phyloP scores from a whole-genome alignment of 2,113 vertebrate species.

The Chrysemys picta region DNA sequence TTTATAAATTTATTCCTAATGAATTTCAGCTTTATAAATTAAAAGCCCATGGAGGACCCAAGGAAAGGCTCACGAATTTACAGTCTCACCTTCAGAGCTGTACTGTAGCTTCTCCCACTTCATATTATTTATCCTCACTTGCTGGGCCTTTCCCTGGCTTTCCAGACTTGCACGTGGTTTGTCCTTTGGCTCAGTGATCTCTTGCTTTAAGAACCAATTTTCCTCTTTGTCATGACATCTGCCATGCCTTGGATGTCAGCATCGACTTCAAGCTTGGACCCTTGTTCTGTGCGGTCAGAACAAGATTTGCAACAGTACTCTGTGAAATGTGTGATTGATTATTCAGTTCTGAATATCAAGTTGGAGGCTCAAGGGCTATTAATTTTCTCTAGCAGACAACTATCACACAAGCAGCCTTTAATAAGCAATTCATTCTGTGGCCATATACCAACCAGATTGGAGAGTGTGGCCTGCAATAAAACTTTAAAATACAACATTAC shows the following conservation, averaged over 20 bases:
- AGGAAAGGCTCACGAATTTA: background rate
- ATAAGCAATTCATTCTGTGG: conserved; percentile 32
- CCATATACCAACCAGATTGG: conserved; percentile 16
- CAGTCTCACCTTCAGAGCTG: background rate
- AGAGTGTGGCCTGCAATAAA: background rate
- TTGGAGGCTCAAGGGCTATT: background rate
- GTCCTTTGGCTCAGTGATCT: background rate
- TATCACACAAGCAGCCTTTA: conserved; percentile 10
- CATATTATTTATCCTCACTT: background rate
- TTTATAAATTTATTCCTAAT: background rate
- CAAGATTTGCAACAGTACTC: background rate
- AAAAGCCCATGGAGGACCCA: background rate
- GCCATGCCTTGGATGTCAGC: background rate
- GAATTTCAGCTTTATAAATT: background rate
- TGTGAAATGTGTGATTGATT: background rate
- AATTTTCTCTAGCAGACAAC: conserved; percentile 13
- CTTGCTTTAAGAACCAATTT: background rate
- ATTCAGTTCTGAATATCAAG: background rate
- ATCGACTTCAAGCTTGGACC: background rate
- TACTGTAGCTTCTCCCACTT: background rate
- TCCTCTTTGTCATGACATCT: background rate
- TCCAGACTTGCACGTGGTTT: background rate
- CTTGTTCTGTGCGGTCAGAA: background rate
- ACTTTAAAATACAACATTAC: conserved; percentile 19
- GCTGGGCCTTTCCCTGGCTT: background rate